Evolutionary conservation across 1,140 invertebrate species (phyloP), one percentile per base, ranked within the genome.

Genomic region (Ridgeia piscesae): DNA sequence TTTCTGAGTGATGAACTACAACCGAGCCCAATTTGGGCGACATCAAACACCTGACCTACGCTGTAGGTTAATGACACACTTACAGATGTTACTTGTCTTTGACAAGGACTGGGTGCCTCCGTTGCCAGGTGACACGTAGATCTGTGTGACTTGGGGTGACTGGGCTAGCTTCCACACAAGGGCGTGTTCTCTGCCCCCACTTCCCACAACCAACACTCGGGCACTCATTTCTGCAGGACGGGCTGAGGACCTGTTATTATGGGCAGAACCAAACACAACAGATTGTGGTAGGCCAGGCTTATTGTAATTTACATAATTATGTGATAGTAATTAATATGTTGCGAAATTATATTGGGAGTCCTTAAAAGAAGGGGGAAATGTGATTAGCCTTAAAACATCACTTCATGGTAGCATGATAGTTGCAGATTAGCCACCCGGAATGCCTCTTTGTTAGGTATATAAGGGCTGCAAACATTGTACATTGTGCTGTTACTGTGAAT

Each of bases 171-270:
- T 99, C 98, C 98, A 99, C 35, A 96, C 96, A 93, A 99, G 97
- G 21, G 98, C 98, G 97, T 99, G 98, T 96, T 99, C 99, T 93
- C 99, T 97, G n/a, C 98, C 99, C 77, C 99, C 99, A 95, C 97
- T 97, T 31, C 99, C 99, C 94, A 99, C 97, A 11, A 99, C 97
- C 91, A 99, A 96, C 92, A 99, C 97, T 14, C 42, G 34, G 91
- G 34, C 91, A 34, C 17, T 34, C 89, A 90, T 90, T 17, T 9
- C 58, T 77, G 58, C 14, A 77, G 27, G 11, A 77, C 17, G 27
- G 58, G 58, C 58, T 21, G 17, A 77, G 2, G 58, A 77, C 58
- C 58, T 77, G 58, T 77, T 0, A 2, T 21, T 21, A 31, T 21
- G 17, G 27, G 27, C 58, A 77, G 27, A 8, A 77, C 58, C 6